These are phyloP conservation scores for Cyprinodon variegatus DNA, from an alignment of 2,113 vertebrate genomes.

Conservation along the genomic window DNA sequence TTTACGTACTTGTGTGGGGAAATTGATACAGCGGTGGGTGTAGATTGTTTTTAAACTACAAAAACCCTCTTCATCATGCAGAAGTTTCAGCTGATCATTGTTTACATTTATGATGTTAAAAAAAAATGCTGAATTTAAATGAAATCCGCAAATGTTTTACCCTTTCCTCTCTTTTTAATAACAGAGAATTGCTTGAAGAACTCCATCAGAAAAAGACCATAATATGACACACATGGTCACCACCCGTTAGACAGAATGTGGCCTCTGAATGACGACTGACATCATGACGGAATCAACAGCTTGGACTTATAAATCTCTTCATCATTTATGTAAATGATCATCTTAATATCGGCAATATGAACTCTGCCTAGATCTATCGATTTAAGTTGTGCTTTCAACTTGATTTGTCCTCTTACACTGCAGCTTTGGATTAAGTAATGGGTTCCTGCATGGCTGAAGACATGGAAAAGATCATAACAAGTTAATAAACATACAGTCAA, in stretches of 20 bases:
- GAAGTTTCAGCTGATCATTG: neutral
- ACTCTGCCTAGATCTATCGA: neutral
- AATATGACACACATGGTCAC: neutral
- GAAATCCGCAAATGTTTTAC: neutral
- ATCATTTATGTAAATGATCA: neutral
- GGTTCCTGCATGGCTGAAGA: neutral
- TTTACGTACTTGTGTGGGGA: neutral
- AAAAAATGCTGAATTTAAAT: neutral
- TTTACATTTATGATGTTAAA: neutral
- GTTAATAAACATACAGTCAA: too few relatives aligned
- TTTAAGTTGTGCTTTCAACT: neutral
- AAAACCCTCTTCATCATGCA: neutral
- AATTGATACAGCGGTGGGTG: neutral
- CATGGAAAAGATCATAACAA: too few relatives aligned
- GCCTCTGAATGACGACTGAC: neutral
- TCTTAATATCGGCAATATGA: neutral
- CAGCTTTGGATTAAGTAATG: too few relatives aligned
- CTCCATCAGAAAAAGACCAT: neutral
- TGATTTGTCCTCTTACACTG: neutral
- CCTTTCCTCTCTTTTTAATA: neutral
- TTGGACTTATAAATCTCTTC: neutral
- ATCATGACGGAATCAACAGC: neutral
- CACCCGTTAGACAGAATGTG: neutral
- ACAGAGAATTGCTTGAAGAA: neutral
- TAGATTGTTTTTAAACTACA: neutral